Base-by-base conservation (phyloP, 2,888 invertebrate species). In the Thelaira solivaga region DNA sequence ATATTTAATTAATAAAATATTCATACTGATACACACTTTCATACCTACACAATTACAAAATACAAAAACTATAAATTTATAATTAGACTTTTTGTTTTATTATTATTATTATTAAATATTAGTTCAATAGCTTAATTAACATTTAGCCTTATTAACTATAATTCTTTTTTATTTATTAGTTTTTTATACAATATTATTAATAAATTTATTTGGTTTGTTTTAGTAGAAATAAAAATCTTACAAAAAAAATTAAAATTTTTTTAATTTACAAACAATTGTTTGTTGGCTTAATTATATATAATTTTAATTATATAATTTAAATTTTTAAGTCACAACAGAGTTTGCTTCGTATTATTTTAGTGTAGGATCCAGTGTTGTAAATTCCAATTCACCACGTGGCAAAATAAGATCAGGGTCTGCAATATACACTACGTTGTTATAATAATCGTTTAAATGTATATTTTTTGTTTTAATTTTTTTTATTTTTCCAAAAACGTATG, bases 341-440 rank as follows among this genome's bases (percentile, higher is more conserved):
- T 64, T 49, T 29, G 43, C 18, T 41, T 49, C 49, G 53, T 62
- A 73, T 76, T 80, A 87, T 83, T 88, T 87, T 79, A 88, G 85
- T 84, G 86, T 85, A 65, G 87, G 86, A 83, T 89, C 89, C 85
- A 87, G 84, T 81, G 89, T 87, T 82, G 89, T 89, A 84, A 89
- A 89, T 85, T 89, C 89, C 83, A 89, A 86, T 84, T 89, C 89
- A 82, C 89, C 89, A 78, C 89, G 88, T 74, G 89, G 89, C 81
- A 89, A 85, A 85, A 89, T 89, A 81, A 89, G 86, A 85, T 89
- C 89, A 82, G 89, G 89, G 88, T 89, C 89, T 89, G 89, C 85
- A 89, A 89, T 88, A 86, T 89, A 89, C 82, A 89, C 89, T 89
- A 85, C 84, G 84, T 86, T 87, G 87, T 84, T 77, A 73, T 68